Evolutionary conservation across 2,113 vertebrate genomes (phyloP).

Genomic region (Etheostoma spectabile): DNA sequence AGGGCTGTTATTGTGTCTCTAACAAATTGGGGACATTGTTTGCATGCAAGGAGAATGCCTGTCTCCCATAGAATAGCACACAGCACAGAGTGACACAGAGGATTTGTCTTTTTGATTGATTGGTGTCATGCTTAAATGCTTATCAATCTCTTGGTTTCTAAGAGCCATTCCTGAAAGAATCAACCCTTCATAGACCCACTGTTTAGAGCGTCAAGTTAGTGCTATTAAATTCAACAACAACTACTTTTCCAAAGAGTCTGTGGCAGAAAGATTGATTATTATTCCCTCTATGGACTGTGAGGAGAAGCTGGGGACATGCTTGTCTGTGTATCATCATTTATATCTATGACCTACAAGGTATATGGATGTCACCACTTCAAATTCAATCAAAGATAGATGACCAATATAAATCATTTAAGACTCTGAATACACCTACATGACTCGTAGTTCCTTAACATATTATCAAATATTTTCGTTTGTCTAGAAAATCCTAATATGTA

Average conservation of each 20-base stretch:
- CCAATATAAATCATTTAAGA: slow-evolving; percentile 61
- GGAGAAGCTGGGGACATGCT: slow-evolving; percentile 59
- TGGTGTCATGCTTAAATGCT: slow-evolving; percentile 77
- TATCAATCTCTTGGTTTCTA: slow-evolving; percentile 73
- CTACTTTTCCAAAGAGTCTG: slow-evolving; percentile 44
- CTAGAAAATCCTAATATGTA: background rate
- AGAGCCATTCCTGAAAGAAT: slow-evolving; percentile 60
- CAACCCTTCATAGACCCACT: slow-evolving; percentile 33
- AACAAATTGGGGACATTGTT: slow-evolving; percentile 81
- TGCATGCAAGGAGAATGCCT: slow-evolving; percentile 74
- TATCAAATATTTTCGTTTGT: slow-evolving; percentile 35
- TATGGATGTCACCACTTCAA: slow-evolving; percentile 67
- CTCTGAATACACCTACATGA: slow-evolving; percentile 34
- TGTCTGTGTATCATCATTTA: slow-evolving; percentile 71
- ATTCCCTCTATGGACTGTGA: slow-evolving; percentile 60
- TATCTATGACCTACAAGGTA: slow-evolving; percentile 73
- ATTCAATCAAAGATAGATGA: slow-evolving; percentile 69
- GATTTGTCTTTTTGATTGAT: slow-evolving; percentile 81
- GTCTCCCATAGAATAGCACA: slow-evolving; percentile 74
- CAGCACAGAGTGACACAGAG: slow-evolving; percentile 54
- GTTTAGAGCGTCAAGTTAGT: slow-evolving; percentile 38
- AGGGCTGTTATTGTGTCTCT: slow-evolving; percentile 76
- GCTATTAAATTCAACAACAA: slow-evolving; percentile 43
- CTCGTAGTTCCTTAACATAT: slow-evolving; percentile 19
- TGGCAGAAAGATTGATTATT: slow-evolving; percentile 74